phyloP scores from a whole-genome alignment of 2,888 invertebrate species.

The Limnephilus marmoratus region DNA sequence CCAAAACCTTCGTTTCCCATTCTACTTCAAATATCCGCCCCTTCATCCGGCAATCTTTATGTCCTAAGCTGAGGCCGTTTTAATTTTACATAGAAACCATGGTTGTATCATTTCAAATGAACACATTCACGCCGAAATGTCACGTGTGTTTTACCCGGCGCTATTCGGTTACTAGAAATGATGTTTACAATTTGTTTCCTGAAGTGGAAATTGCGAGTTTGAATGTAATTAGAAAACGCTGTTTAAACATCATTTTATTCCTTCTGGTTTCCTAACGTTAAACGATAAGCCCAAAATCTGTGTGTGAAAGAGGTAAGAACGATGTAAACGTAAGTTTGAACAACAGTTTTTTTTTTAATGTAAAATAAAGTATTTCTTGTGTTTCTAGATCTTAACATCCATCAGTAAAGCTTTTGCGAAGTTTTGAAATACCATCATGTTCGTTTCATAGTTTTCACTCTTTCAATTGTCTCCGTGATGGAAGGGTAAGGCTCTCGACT shows the following conservation, averaged over 20 bases:
- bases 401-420: no score
- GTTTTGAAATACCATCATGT: no score
- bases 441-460: no score
- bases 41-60: constrained; percentile 7
- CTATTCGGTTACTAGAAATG: not conserved
- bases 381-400: no score
- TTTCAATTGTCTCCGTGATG: no score
- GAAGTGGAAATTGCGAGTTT: not conserved
- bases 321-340: no score
- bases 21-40: constrained; percentile 9
- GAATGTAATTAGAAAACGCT: not conserved
- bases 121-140: constrained; percentile 29
- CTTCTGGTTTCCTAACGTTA: not conserved
- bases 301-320: no score
- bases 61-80: constrained; percentile 13
- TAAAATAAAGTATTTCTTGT: no score
- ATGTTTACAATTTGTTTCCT: not conserved
- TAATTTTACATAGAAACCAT: constrained; percentile 29
- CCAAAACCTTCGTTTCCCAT: not conserved
- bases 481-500: no score
- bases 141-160: not conserved
- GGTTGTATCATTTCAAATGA: constrained; percentile 20
- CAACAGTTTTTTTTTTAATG: no score
- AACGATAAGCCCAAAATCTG: no score
- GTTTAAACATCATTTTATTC: not conserved